Percentiles rank a stretch among this genome's conserved stretches.
phyloP scores from a whole-genome alignment of 2,797 vertebrate genomes.

The Luscinia luscinia region DNA sequence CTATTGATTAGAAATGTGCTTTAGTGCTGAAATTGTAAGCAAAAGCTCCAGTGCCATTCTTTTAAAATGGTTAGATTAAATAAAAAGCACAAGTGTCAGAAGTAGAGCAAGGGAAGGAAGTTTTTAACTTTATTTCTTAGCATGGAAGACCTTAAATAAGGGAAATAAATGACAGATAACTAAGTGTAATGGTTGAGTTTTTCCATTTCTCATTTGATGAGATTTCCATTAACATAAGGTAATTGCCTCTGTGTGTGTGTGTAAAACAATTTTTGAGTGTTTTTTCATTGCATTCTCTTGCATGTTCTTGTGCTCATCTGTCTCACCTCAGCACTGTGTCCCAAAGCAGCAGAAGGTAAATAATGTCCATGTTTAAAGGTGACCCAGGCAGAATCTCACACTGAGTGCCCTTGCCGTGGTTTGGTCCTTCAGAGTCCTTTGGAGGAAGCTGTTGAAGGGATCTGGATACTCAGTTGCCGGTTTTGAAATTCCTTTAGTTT shows the following conservation, averaged over 20 bases:
- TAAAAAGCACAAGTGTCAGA: neutral
- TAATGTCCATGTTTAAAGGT: neutral
- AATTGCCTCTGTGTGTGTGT: neutral
- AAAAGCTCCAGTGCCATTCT: neutral
- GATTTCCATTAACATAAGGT: neutral
- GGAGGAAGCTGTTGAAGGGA: neutral
- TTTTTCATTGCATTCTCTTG: neutral
- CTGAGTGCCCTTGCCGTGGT: fast-evolving
- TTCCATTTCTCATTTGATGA: neutral
- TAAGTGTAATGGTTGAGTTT: neutral
- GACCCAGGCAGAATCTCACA: neutral
- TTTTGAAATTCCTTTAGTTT: neutral
- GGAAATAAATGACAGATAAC: neutral
- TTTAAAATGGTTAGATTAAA: neutral
- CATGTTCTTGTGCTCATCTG: neutral
- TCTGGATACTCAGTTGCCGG: neutral
- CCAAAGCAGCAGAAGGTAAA: neutral
- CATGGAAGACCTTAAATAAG: neutral
- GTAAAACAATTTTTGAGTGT: neutral
- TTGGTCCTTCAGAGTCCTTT: fast-evolving
- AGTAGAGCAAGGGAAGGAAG: neutral
- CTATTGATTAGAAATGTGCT: neutral
- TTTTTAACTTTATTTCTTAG: neutral
- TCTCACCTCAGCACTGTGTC: neutral
- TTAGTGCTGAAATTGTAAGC: neutral